These are phyloP conservation scores for Collichthys lucidus DNA, from an alignment of 2,113 vertebrate species.

Conservation along the genomic window DNA sequence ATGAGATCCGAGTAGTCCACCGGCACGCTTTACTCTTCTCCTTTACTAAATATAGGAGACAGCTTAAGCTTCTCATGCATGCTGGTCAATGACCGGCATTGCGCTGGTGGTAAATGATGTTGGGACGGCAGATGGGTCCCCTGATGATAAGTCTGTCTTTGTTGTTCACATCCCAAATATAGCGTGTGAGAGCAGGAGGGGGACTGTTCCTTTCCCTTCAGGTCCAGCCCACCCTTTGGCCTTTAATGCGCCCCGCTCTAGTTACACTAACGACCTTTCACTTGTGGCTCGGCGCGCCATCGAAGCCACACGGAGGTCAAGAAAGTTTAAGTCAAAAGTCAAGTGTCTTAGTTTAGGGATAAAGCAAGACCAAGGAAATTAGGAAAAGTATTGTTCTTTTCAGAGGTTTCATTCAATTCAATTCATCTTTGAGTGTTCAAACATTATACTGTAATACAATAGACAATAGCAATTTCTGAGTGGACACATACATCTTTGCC, in stretches of 20 bases:
- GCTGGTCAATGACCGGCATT: conserved; percentile 9
- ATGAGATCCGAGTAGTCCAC: conserved; percentile 40
- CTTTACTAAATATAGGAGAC: conserved; percentile 82
- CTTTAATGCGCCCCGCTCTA: conserved; percentile 83
- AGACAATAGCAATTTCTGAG: background rate
- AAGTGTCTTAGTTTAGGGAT: conserved; percentile 56
- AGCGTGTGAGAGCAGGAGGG: conserved; percentile 20
- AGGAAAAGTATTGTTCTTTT: conserved; percentile 13
- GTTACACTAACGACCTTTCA: conserved; percentile 88
- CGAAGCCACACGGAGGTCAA: conserved; percentile 58
- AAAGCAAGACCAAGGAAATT: conserved; percentile 18
- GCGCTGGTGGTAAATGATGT: conserved; percentile 2
- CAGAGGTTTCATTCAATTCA: too few relatives aligned
- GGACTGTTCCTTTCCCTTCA: conserved; percentile 48
- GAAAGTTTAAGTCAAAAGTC: conserved; percentile 69
- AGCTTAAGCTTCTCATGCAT: background rate
- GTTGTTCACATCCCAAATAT: conserved; percentile 68
- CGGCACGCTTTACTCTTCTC: conserved; percentile 68
- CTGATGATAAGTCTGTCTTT: conserved; percentile 51
- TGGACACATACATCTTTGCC: background rate
- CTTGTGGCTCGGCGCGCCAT: conserved; percentile 50
- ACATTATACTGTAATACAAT: background rate
- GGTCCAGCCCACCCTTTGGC: conserved; percentile 76
- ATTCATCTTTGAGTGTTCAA: background rate
- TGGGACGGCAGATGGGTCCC: conserved; percentile 8